These are phyloP conservation scores for Coregonus ussuriensis DNA, from an alignment of 2,797 vertebrate genomes.

Conservation along the genomic window DNA sequence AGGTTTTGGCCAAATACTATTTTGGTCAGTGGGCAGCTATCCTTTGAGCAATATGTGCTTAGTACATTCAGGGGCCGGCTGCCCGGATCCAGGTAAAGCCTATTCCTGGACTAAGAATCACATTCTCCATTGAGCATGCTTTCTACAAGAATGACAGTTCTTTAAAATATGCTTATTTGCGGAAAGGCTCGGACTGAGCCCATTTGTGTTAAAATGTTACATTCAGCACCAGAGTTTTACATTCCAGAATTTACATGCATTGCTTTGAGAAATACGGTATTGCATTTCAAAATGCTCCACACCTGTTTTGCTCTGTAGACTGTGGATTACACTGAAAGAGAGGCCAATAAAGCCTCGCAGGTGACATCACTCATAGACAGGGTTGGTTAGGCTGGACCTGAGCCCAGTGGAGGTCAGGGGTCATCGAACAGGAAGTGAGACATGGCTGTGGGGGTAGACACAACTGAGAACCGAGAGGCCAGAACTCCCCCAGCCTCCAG, in stretches of 20 bases:
- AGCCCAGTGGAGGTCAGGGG: slow-evolving; percentile 18
- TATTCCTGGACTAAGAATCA: neutral
- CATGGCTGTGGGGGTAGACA: neutral
- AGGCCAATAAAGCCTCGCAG: neutral
- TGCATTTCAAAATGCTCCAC: neutral
- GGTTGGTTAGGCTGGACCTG: slow-evolving; percentile 19
- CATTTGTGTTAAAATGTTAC: neutral
- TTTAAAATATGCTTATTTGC: neutral
- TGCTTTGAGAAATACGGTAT: neutral
- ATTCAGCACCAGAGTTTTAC: neutral
- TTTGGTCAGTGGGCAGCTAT: neutral
- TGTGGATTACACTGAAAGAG: neutral
- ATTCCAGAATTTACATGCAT: neutral
- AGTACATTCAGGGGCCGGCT: neutral
- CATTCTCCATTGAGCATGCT: neutral
- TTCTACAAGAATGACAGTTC: neutral
- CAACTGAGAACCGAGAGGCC: neutral
- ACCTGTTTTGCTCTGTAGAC: neutral
- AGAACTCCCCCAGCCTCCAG: too few relatives aligned
- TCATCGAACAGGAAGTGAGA: slow-evolving; percentile 40
- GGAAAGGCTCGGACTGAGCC: neutral
- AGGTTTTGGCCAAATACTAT: neutral
- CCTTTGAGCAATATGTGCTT: neutral
- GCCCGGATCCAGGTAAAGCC: neutral
- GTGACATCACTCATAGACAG: slow-evolving; percentile 11